These are phyloP conservation scores for Rhadinocentrus ornatus DNA, from an alignment of 2,797 vertebrate species.

Conservation along the genomic window DNA sequence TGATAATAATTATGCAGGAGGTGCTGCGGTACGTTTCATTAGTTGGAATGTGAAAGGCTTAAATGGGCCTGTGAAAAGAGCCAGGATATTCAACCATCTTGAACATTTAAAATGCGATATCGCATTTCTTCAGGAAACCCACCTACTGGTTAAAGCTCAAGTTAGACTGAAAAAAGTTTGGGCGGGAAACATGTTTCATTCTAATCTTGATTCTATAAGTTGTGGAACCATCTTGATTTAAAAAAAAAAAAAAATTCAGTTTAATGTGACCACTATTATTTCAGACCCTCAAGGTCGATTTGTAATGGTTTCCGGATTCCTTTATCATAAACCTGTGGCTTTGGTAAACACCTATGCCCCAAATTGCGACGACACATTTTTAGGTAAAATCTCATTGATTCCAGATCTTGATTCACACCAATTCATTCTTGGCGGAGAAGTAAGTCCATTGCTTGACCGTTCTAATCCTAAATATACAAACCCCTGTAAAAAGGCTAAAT, in stretches of 20 bases:
- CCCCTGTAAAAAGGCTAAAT: constrained; percentile 1
- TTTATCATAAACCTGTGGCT: too few relatives aligned
- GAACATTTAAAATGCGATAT: too few relatives aligned
- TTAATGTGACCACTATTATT: not conserved
- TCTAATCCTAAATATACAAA: constrained; percentile 4
- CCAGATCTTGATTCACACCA: too few relatives aligned
- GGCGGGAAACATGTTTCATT: constrained; percentile 15
- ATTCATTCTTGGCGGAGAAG: too few relatives aligned
- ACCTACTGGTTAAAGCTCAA: constrained; percentile 9
- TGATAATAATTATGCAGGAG: not conserved
- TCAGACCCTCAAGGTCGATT: not conserved
- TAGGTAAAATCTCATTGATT: too few relatives aligned
- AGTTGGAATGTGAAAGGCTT: constrained; percentile 3
- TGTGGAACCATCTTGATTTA: not conserved
- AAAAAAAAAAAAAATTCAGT: constrained; percentile 6
- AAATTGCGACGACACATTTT: too few relatives aligned
- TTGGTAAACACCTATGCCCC: too few relatives aligned
- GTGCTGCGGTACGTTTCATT: not conserved
- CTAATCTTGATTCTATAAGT: not conserved
- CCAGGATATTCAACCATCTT: too few relatives aligned
- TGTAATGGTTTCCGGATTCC: not conserved
- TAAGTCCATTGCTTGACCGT: not conserved
- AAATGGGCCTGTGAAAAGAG: not conserved
- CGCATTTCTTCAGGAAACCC: too few relatives aligned
- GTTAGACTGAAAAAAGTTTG: constrained; percentile 12